Evolutionary conservation across 2,113 vertebrate species (phyloP).

Genomic region (Sphaerodactylus townsendi): DNA sequence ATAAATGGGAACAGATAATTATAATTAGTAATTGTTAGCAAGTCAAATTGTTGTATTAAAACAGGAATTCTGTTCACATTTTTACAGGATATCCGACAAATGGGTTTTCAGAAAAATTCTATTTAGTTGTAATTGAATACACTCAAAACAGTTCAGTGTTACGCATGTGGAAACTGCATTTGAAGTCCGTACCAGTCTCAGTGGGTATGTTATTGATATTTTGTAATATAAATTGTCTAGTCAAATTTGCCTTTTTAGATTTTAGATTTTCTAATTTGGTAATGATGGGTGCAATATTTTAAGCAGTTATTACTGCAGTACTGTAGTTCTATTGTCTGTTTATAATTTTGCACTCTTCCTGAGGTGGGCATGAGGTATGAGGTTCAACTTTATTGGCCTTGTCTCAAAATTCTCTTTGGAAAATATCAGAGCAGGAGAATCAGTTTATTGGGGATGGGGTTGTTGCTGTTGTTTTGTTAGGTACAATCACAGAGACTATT

Average conservation of each 20-base stretch:
- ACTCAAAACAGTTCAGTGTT: slow-evolving; percentile 82
- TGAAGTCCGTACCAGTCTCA: slow-evolving; percentile 85
- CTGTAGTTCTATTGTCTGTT: not conserved
- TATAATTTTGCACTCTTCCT: not conserved
- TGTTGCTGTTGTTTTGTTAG: too few relatives aligned
- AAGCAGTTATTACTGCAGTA: not conserved
- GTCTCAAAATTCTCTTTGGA: not conserved
- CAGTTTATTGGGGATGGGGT: too few relatives aligned
- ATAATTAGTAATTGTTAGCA: not conserved
- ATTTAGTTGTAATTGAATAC: slow-evolving; percentile 91
- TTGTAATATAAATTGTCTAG: not conserved
- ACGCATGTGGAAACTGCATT: slow-evolving; percentile 96
- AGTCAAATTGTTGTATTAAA: not conserved
- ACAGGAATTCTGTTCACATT: slow-evolving; percentile 37
- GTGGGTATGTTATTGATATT: slow-evolving; percentile 77
- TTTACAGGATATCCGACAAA: slow-evolving; percentile 68
- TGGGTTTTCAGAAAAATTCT: slow-evolving; percentile 91
- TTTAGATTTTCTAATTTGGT: not conserved
- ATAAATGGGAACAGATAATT: not conserved
- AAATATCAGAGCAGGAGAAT: not conserved
- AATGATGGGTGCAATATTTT: not conserved
- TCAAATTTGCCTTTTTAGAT: not conserved
- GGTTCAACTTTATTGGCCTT: not conserved
- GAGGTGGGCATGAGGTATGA: not conserved
- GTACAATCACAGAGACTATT: not conserved